Evolutionary conservation across 2,888 invertebrate species (phyloP).

Genomic region (Eurytoma californica): DNA sequence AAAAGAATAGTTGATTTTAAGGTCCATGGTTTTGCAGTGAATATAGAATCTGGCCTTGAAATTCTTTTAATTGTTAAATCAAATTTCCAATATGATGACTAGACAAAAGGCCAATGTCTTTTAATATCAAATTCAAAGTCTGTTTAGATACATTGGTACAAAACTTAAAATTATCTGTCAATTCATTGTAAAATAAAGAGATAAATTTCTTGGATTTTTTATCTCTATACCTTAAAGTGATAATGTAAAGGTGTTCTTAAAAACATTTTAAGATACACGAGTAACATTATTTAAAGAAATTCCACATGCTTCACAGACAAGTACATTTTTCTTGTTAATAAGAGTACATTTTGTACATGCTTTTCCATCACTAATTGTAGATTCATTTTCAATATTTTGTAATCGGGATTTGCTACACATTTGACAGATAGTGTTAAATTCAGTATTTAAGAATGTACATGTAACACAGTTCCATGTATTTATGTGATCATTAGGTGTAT

Average conservation of each 20-base stretch:
- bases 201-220: neutral
- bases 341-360: constrained; percentile 86
- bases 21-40: no score
- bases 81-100: no score
- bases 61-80: no score
- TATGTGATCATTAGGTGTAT: neutral
- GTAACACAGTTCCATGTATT: constrained; percentile 82
- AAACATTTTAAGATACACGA: no score
- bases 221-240: neutral
- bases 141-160: no score
- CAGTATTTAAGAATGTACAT: constrained; percentile 83
- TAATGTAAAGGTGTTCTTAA: no score
- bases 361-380: constrained; percentile 84
- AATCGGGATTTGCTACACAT: constrained; percentile 84
- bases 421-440: constrained; percentile 80
- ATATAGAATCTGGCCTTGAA: no score
- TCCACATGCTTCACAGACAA: constrained; percentile 81
- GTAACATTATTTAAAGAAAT: neutral
- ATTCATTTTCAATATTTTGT: constrained; percentile 79
- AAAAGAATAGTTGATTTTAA: no score
- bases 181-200: no score
- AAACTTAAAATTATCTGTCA: no score
- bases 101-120: no score
- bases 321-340: constrained; percentile 82
- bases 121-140: no score